Evolutionary conservation across 2,797 vertebrate species (phyloP).

Genomic region (Periophthalmus magnuspinnatus): DNA sequence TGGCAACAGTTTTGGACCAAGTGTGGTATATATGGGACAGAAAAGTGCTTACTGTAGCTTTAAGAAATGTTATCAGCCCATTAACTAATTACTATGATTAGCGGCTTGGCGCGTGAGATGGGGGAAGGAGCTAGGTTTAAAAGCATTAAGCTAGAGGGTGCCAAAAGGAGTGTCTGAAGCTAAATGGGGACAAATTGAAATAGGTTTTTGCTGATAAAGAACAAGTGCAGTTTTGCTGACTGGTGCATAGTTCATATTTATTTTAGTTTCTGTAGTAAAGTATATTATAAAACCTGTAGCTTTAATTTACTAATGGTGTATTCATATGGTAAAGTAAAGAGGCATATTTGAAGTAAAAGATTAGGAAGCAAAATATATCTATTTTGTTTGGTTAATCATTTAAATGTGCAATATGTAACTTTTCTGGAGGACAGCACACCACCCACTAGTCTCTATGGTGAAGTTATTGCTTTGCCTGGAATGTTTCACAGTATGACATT

Average conservation of each 20-base stretch:
- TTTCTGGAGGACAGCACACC: too few relatives aligned
- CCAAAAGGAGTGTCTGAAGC: conserved; percentile 52
- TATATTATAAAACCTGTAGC: not conserved
- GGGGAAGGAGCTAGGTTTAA: conserved; percentile 73
- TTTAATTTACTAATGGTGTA: not conserved
- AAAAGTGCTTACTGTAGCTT: conserved; percentile 74
- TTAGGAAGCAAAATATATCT: too few relatives aligned
- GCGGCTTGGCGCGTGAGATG: conserved; percentile 55
- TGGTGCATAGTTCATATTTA: not conserved
- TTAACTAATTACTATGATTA: conserved; percentile 85
- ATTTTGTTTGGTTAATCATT: too few relatives aligned
- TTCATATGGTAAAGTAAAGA: too few relatives aligned
- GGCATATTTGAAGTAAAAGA: too few relatives aligned
- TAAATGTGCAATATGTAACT: too few relatives aligned
- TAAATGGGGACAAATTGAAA: conserved; percentile 56
- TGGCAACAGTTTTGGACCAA: conserved; percentile 55
- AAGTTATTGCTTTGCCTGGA: too few relatives aligned
- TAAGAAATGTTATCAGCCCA: conserved; percentile 83
- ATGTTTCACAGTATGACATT: too few relatives aligned
- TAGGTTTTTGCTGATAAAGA: conserved; percentile 58
- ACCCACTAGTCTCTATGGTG: too few relatives aligned
- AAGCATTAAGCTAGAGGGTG: conserved; percentile 63
- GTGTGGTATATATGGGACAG: conserved; percentile 45
- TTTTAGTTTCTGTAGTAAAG: not conserved
- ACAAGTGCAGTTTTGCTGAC: conserved; percentile 36